Evolutionary conservation across 2,797 vertebrate genomes (phyloP), one percentile per base, ranked within the genome.

Genomic region (Clarias fuscus): DNA sequence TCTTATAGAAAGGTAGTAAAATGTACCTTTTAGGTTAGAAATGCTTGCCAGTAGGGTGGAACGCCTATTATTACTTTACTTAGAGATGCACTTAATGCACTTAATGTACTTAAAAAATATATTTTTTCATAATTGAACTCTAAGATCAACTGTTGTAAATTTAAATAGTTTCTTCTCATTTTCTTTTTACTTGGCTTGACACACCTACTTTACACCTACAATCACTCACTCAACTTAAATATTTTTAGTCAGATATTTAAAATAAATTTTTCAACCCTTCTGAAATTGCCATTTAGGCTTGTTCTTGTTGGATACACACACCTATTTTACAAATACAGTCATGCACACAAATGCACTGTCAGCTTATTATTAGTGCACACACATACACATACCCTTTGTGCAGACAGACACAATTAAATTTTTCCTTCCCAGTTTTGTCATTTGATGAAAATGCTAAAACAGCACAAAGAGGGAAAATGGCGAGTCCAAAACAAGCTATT

Each of bases 361-460:
- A 76, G 48, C 73, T 56, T 76, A 27, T 56, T 76, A 30, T 17
- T 58, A 56, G 53, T 7, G n/a, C 48, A 27, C 48, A 76, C 6
- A 7, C 4, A 73, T 33, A 33, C 15, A 76, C 15, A 17, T 56
- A 48, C 15, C 53, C 72, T 75, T 53, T 75, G 43, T 75, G 72
- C 72, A 75, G 72, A 75, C 43, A 53, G 71, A 43, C 43, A 53
- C 72, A 15, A 53, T 75, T 75, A 27, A 75, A 53, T 53, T 75
- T 53, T 17, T 75, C 11, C 24, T 75, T 53, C 22, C 40, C 43
- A 75, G 22, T n/a, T 53, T 75, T 72, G 72, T 75, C 24, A 53
- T 24, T 24, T 75, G 43, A 75, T 27, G 43, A 53, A 75, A 75
- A 75, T 53, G 43, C 72, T 75, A 13, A 75, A 75, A 75, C 13